Base-by-base conservation (phyloP, 2,888 invertebrate species). In the Perizoma flavofasciatum region DNA sequence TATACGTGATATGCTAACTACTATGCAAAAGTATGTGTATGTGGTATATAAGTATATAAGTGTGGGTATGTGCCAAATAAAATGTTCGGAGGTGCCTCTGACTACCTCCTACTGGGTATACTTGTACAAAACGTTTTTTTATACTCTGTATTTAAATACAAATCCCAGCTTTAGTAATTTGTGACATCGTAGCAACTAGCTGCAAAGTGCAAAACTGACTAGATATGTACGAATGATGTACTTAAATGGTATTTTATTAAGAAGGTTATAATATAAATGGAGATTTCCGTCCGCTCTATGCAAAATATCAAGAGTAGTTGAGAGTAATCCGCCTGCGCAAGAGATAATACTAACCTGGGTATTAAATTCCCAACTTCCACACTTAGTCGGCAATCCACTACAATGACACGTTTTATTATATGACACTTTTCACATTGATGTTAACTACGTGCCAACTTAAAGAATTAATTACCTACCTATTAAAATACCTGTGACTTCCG, bases 391-490 rank as follows among this genome's bases (percentile, higher is more conserved):
- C 55, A 59, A 63, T 54, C 67, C 66, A 71, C 73, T 74, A 82
- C 81, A 82, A 81, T 78, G 82, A 82, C 79, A 81, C 77, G 77
- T 82, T 88, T 84, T 86, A 77, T 82, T 88, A 84, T 88, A 88
- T 84, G 82, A 79, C 75, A 75, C 75, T 73, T 77, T 83, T 84
- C 83, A 85, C 78, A 77, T 70, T 70, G 75, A 78, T 83, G 84
- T 87, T 86, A 86, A 86, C 71, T 83, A 85, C 87, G 89, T 87
- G 86, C 81, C 73, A 70, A 72, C 74, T 79, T 75, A 79, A 86
- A 88, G 83, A 89, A 88, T 88, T 87, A 86, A 85, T 88, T 22
- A 22, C 22, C 22, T 22, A 22, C 22, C 22, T 88, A 89, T 88
- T 86, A 85, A 86, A 89, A 88, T 85, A 82, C 85, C 86, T 83